These are phyloP conservation scores for Mus musculus DNA, from an alignment of 2,113 vertebrate genomes.

Conservation along the genomic window GRCm39 chr16:46635001-46635500, in stretches of 20 bases:
- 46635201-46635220: neutral
- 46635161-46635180: neutral
- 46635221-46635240: neutral
- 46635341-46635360: neutral
- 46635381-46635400: neutral
- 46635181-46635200: neutral
- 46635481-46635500: neutral
- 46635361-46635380: neutral
- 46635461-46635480: neutral
- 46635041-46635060: neutral
- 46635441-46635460: neutral
- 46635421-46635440: neutral
- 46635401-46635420: neutral
- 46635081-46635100: neutral
- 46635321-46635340: neutral
- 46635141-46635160: neutral
- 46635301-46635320: neutral
- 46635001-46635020: neutral
- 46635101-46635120: neutral
- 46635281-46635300: neutral
- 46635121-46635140: neutral
- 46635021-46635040: neutral
- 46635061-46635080: neutral
- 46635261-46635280: neutral
- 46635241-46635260: neutral